Evolutionary conservation across 2,888 invertebrate genomes (phyloP).

Genomic region (Invenusta paracnida): DNA sequence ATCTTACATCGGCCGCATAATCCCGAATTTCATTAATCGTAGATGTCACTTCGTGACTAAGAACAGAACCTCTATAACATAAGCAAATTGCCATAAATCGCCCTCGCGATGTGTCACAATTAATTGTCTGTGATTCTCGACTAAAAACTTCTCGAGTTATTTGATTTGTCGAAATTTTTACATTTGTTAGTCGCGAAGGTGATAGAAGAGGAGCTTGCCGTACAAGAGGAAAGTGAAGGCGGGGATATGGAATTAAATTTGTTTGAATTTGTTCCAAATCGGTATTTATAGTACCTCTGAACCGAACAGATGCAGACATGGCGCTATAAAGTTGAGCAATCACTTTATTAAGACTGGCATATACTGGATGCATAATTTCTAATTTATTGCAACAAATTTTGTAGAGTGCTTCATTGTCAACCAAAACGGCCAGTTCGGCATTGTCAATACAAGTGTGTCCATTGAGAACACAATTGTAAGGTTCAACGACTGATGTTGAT

Average conservation of each 20-base stretch:
- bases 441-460: slow-evolving; percentile 35
- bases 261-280: slow-evolving; percentile 39
- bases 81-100: slow-evolving; percentile 37
- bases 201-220: slow-evolving; percentile 34
- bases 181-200: not conserved
- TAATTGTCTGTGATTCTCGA: slow-evolving; percentile 23
- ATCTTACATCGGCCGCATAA: slow-evolving; percentile 66
- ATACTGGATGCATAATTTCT: slow-evolving; percentile 26
- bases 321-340: slow-evolving; percentile 42
- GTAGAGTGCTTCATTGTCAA: slow-evolving; percentile 44
- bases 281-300: slow-evolving; percentile 31
- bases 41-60: not conserved
- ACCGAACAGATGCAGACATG: slow-evolving; percentile 35
- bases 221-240: slow-evolving; percentile 43
- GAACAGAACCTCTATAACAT: slow-evolving; percentile 27
- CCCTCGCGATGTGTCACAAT: not conserved
- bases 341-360: slow-evolving; percentile 40
- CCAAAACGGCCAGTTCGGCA: slow-evolving; percentile 28
- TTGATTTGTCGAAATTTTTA: not conserved
- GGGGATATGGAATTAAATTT: slow-evolving; percentile 41
- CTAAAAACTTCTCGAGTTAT: slow-evolving; percentile 30
- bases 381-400: slow-evolving; percentile 37
- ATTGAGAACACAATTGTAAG: slow-evolving; percentile 41
- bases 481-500: slow-evolving; percentile 41
- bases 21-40: slow-evolving; percentile 45